These are phyloP conservation scores for Grallaria varia DNA, from an alignment of 2,113 vertebrate genomes.

Conservation along the genomic window DNA sequence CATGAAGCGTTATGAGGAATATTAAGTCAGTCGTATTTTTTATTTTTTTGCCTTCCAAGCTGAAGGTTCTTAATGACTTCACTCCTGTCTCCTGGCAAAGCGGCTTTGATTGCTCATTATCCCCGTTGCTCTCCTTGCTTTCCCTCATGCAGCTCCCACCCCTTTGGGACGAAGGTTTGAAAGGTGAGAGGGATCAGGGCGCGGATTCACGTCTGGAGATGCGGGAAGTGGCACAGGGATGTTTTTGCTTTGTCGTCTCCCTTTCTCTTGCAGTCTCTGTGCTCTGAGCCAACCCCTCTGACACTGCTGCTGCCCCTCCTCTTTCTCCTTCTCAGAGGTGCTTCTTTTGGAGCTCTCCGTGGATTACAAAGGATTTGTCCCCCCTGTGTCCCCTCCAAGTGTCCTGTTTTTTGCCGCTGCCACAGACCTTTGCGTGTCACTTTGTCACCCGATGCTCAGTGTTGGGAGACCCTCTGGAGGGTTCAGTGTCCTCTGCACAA, in stretches of 20 bases:
- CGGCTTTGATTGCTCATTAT: not conserved
- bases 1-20: not conserved
- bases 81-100: not conserved
- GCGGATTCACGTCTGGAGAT: too few relatives aligned
- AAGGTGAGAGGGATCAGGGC: not conserved
- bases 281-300: not conserved
- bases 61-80: not conserved
- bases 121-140: not conserved
- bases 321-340: not conserved
- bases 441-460: not conserved
- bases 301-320: not conserved
- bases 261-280: not conserved
- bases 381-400: not conserved
- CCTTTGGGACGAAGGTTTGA: not conserved
- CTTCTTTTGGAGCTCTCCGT: not conserved
- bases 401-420: not conserved
- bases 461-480: not conserved
- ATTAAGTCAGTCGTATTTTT: too few relatives aligned
- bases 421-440: not conserved
- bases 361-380: not conserved
- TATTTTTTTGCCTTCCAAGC: not conserved
- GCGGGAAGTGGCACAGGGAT: not conserved
- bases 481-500: not conserved
- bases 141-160: not conserved
- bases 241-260: not conserved